These are phyloP conservation scores for Drosophila neocordata DNA, from an alignment of 1,140 invertebrate genomes.

Conservation along the genomic window DNA sequence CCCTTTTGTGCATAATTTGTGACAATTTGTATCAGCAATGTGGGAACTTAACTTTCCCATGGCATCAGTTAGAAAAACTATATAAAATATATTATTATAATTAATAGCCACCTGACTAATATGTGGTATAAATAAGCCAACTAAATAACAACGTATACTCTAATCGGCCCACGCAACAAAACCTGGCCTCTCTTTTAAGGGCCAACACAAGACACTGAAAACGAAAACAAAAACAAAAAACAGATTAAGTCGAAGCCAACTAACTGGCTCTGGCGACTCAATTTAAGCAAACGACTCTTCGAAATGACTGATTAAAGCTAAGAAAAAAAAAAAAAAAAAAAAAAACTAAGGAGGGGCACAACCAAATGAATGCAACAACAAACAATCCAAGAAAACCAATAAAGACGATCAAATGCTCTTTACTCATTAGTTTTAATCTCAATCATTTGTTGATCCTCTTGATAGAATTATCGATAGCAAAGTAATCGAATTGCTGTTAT, in stretches of 20 bases:
- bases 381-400: background rate
- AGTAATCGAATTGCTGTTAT: too few relatives aligned
- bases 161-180: constrained; percentile 6
- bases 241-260: constrained; percentile 25
- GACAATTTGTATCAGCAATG: constrained; percentile 57
- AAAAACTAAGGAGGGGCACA: constrained; percentile 22
- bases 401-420: constrained; percentile 3
- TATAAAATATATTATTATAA: background rate
- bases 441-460: too few relatives aligned
- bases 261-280: constrained; percentile 59
- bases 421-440: background rate
- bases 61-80: background rate
- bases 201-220: background rate
- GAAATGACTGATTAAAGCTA: constrained; percentile 74
- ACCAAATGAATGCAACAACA: background rate
- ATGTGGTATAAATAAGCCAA: constrained; percentile 2
- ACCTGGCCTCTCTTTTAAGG: too few relatives aligned
- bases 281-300: constrained; percentile 64
- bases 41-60: constrained; percentile 24
- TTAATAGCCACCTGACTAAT: constrained; percentile 4
- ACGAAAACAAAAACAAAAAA: constrained; percentile 20
- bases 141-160: background rate
- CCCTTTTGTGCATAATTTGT: constrained; percentile 75
- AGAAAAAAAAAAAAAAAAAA: constrained; percentile 26
- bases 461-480: too few relatives aligned